phyloP scores from a whole-genome alignment of 2,888 invertebrate species.

The Eristalis arbustorum region DNA sequence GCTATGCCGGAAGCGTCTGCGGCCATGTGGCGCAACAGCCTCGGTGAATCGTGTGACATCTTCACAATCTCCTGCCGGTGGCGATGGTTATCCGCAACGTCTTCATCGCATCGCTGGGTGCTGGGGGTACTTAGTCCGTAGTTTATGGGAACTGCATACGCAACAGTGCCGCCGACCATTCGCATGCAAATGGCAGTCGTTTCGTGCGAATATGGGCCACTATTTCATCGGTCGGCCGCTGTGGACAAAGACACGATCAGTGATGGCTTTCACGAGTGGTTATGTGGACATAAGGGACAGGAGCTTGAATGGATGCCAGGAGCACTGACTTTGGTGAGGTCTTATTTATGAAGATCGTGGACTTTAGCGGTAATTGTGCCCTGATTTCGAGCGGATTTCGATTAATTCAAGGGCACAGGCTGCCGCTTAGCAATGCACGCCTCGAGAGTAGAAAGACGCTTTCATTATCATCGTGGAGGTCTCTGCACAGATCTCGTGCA shows the following conservation, averaged over 20 bases:
- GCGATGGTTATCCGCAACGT: background rate
- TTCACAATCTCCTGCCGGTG: background rate
- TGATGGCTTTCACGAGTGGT: background rate
- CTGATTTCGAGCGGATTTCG: background rate
- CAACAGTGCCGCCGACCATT: too few relatives aligned
- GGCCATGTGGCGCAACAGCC: constrained; percentile 15
- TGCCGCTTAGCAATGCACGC: background rate
- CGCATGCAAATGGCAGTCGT: background rate
- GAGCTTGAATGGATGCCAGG: background rate
- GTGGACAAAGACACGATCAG: background rate
- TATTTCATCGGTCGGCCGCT: background rate
- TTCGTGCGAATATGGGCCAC: background rate
- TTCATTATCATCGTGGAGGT: background rate
- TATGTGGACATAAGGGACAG: background rate
- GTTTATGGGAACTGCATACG: background rate
- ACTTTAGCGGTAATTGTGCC: background rate
- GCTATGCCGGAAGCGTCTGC: constrained; percentile 2
- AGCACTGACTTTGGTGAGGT: background rate
- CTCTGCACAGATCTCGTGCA: too few relatives aligned
- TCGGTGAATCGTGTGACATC: constrained; percentile 9
- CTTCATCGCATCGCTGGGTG: background rate
- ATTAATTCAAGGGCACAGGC: background rate
- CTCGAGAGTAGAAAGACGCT: background rate
- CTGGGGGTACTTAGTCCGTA: background rate
- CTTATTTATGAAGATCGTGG: background rate